Evolutionary conservation across 2,113 vertebrate species (phyloP).

Genomic region (Oryzias melastigma): DNA sequence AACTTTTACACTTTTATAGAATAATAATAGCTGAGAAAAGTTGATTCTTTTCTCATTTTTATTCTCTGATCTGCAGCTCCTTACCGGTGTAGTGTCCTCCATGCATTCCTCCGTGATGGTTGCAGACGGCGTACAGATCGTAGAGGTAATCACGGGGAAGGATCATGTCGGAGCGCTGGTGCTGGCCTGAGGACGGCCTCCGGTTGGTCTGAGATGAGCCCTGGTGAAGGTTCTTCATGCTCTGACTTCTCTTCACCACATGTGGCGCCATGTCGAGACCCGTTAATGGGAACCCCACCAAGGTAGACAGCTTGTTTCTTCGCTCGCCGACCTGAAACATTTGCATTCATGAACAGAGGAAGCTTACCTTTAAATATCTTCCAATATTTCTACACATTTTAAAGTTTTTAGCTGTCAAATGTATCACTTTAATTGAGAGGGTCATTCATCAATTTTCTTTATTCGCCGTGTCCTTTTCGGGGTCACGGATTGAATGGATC

Average conservation of each 20-base stretch:
- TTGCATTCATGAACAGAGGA: background rate
- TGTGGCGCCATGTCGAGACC: slow-evolving; percentile 94
- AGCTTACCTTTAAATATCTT: no score
- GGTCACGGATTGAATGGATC: no score
- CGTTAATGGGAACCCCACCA: slow-evolving; percentile 86
- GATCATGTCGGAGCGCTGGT: slow-evolving; percentile 44
- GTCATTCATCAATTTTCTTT: no score
- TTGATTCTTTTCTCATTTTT: no score
- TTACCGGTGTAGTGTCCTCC: slow-evolving; percentile 95
- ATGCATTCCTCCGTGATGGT: slow-evolving; percentile 96
- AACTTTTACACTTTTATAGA: no score
- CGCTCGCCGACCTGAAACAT: slow-evolving; percentile 81
- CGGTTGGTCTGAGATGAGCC: slow-evolving; percentile 58
- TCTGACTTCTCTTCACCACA: slow-evolving; percentile 82
- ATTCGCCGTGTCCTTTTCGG: no score
- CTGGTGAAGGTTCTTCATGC: slow-evolving; percentile 55
- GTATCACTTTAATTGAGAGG: no score
- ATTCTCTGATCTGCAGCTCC: background rate
- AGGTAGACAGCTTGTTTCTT: slow-evolving; percentile 92
- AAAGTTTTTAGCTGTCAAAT: no score
- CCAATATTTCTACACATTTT: no score
- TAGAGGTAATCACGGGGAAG: slow-evolving; percentile 82
- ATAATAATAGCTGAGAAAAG: no score
- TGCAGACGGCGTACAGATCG: slow-evolving; percentile 94
- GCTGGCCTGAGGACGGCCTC: slow-evolving; percentile 63